Percentiles rank a stretch among this genome's conserved stretches.
These are phyloP conservation scores for Catharus minimus DNA, from an alignment of 2,113 vertebrate genomes.

Conservation along the genomic window DNA sequence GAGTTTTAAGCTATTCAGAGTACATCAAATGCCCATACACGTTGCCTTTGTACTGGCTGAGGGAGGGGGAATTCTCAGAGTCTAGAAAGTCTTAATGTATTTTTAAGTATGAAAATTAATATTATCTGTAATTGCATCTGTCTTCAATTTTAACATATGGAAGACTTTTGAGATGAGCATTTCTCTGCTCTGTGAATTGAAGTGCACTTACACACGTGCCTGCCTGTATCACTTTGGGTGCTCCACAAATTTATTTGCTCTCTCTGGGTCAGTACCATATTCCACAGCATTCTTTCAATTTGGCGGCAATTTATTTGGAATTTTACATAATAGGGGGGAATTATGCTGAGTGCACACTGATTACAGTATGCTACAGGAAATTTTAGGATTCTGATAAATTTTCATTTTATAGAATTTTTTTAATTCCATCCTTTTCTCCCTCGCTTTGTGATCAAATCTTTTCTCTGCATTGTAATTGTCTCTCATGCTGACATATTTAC, in stretches of 20 bases:
- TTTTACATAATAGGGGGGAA: not conserved
- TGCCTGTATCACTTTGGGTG: not conserved
- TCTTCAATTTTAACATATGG: not conserved
- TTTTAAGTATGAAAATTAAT: not conserved
- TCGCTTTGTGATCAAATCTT: not conserved
- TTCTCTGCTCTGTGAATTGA: not conserved
- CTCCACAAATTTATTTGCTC: not conserved
- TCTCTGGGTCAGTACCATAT: not conserved
- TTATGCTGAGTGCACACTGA: not conserved
- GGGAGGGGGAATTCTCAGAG: not conserved
- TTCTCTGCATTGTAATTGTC: not conserved
- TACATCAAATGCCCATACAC: not conserved
- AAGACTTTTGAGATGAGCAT: not conserved
- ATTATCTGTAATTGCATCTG: not conserved
- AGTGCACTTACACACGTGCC: accelerated
- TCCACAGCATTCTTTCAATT: not conserved
- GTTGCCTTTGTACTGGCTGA: not conserved
- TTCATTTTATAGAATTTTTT: not conserved
- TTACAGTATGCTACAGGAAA: not conserved
- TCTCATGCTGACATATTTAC: not conserved
- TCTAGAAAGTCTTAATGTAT: not conserved
- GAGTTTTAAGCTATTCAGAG: not conserved
- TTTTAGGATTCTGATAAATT: not conserved
- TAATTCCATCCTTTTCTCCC: not conserved
- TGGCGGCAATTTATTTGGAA: not conserved